Evolutionary conservation across 2,797 vertebrate species (phyloP), one percentile per base, ranked within the genome.

Genomic region (Erethizon dorsatum): DNA sequence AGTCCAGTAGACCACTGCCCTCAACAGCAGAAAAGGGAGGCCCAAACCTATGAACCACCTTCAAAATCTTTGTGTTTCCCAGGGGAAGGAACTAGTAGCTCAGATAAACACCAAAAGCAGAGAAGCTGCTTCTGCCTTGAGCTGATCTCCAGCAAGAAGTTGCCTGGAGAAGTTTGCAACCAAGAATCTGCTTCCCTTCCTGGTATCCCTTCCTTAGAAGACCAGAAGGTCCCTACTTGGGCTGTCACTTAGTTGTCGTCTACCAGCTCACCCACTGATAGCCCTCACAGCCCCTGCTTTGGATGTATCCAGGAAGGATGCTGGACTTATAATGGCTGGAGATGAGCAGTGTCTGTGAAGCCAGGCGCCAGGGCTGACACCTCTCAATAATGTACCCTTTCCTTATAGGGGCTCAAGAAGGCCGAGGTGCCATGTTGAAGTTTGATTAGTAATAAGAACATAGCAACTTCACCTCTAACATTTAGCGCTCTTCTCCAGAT

Each of bases 391-490:
- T 98, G 98, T 98, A 98, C 99, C 98, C 97, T 98, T 98, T 98
- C 98, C 98, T 98, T 99, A 98, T 95, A 98, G 98, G 98, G 98
- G 97, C 96, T 96, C 94, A 97, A 98, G 98, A 96, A 98, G 97
- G 96, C 98, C 98, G 98, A 97, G 98, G 98, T 98, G 98, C 98
- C 98, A 98, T 99, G 99, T 98, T 99, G 99, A 99, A 99, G 99
- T 99, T 99, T 99, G 99, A 99, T 99, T 99, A 99, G 99, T 99
- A 99, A 99, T 98, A 98, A 98, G 99, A 99, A 99, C 98, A 99
- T 97, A 99, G 99, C 99, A 99, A 99, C 99, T 99, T 99, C 99
- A 99, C 98, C 98, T 99, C 98, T 98, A 98, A 98, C 98, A 98
- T 99, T 99, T 98, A 98, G 97, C 98, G 98, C 98, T 98, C 98